Conservation (phyloP, 1,140 invertebrate genomes). For the Neodiprion pinetum region DNA sequence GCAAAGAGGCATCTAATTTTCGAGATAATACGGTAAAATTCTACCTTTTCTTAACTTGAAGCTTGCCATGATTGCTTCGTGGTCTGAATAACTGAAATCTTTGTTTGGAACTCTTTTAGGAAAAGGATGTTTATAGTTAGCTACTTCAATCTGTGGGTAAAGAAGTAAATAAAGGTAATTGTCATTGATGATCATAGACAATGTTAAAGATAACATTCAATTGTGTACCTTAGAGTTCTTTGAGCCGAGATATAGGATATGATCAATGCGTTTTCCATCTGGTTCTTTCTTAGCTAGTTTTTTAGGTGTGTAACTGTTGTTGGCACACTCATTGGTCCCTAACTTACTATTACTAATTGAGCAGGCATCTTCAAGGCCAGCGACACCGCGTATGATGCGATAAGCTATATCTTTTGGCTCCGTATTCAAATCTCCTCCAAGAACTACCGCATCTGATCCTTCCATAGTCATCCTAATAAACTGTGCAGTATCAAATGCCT, state of each 20-base stretch:
- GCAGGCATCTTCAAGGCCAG: constrained; percentile 56
- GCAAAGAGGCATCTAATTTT: constrained; percentile 12
- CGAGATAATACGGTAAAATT: neutral
- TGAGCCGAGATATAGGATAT: constrained; percentile 78
- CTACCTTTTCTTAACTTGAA: constrained; percentile 62
- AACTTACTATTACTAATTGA: constrained; percentile 40
- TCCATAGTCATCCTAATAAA: constrained; percentile 86
- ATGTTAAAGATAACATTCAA: constrained; percentile 21
- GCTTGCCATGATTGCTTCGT: constrained; percentile 83
- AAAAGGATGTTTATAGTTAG: constrained; percentile 74
- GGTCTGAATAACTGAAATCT: constrained; percentile 86
- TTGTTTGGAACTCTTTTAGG: constrained; percentile 74
- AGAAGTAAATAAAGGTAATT: neutral
- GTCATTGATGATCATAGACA: constrained; percentile 9
- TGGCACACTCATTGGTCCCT: constrained; percentile 81
- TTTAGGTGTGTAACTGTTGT: constrained; percentile 81
- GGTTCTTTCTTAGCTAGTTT: constrained; percentile 66
- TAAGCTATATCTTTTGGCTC: constrained; percentile 88
- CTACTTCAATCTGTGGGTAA: constrained; percentile 63
- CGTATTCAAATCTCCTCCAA: constrained; percentile 94
- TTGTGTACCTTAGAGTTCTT: constrained; percentile 60
- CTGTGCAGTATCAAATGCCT: constrained; percentile 94
- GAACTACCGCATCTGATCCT: constrained; percentile 79
- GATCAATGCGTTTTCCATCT: constrained; percentile 88
- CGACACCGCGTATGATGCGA: constrained; percentile 65